Conservation (phyloP, 2,113 vertebrate species). For the cat (Felis catus) region DNA sequence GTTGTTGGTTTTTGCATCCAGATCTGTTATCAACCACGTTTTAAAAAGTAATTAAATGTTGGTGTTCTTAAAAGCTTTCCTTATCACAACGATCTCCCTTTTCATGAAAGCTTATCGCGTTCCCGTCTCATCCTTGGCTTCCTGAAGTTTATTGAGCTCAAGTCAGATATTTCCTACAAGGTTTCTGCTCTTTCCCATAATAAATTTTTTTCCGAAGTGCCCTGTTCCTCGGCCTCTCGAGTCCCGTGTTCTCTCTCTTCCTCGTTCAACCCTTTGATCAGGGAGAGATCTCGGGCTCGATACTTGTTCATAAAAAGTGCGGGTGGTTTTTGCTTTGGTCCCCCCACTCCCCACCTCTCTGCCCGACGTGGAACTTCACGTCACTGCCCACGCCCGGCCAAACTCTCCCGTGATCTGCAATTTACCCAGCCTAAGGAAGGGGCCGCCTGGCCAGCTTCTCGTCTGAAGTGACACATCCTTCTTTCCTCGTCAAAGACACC, state of each 20-base stretch:
- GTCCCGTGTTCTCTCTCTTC: not conserved
- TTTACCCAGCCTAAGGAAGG: not conserved
- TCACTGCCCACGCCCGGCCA: not conserved
- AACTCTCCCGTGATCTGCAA: accelerated
- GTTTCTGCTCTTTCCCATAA: slow-evolving; percentile 21
- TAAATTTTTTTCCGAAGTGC: not conserved
- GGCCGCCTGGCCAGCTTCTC: no score
- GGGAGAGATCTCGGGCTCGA: not conserved
- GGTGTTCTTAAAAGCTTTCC: slow-evolving; percentile 47
- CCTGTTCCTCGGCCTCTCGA: not conserved
- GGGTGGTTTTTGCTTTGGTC: not conserved
- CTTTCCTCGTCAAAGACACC: not conserved
- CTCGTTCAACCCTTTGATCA: not conserved
- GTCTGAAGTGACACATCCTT: not conserved
- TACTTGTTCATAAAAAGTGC: not conserved
- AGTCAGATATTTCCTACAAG: slow-evolving; percentile 6
- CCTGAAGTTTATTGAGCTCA: slow-evolving; percentile 50
- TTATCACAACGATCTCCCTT: slow-evolving; percentile 48
- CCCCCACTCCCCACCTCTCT: accelerated
- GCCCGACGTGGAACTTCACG: no score
- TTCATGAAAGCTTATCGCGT: slow-evolving; percentile 49
- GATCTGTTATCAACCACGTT: slow-evolving; percentile 15
- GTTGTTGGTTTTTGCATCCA: not conserved
- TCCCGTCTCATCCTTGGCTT: slow-evolving; percentile 50
- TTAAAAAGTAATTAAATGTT: slow-evolving; percentile 48